Evolutionary conservation across 2,797 vertebrate genomes (phyloP).

Genomic region (Chaetodon trifasciatus): DNA sequence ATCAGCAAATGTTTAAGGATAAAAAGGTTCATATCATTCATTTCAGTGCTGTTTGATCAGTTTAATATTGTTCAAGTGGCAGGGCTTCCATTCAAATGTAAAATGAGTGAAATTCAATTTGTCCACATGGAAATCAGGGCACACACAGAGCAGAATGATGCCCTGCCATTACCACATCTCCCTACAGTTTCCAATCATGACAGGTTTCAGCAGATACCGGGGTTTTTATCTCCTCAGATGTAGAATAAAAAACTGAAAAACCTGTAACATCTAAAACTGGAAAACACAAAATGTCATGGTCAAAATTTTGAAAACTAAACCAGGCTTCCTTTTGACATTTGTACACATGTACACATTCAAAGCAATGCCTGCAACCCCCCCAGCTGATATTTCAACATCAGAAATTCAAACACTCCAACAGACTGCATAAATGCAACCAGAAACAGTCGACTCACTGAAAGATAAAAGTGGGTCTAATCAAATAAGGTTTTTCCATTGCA

Average conservation of each 20-base stretch:
- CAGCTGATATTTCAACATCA: no score
- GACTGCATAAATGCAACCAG: not conserved
- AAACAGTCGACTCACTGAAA: constrained; percentile 3
- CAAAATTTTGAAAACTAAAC: not conserved
- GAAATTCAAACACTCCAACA: not conserved
- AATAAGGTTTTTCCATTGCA: not conserved
- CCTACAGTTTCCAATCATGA: not conserved
- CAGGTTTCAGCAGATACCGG: not conserved
- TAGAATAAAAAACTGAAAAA: not conserved
- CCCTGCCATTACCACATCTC: constrained; percentile 4
- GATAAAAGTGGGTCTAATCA: constrained; percentile 56
- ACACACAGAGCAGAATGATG: not conserved
- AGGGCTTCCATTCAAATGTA: constrained; percentile 10
- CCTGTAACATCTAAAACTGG: not conserved
- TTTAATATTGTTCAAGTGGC: not conserved
- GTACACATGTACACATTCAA: not conserved
- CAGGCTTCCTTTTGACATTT: not conserved
- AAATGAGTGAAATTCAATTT: constrained; percentile 10
- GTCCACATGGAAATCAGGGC: not conserved
- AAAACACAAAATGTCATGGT: not conserved
- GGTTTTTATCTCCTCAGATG: not conserved
- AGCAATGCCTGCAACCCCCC: no score
- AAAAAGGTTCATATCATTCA: constrained; percentile 14
- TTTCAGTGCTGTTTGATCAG: not conserved
- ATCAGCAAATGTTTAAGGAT: constrained; percentile 1